A percentile compares a stretch with the other conserved stretches of the same genome.
Conservation (phyloP, 2,113 vertebrate genomes). For the Cochlearius cochlearius region DNA sequence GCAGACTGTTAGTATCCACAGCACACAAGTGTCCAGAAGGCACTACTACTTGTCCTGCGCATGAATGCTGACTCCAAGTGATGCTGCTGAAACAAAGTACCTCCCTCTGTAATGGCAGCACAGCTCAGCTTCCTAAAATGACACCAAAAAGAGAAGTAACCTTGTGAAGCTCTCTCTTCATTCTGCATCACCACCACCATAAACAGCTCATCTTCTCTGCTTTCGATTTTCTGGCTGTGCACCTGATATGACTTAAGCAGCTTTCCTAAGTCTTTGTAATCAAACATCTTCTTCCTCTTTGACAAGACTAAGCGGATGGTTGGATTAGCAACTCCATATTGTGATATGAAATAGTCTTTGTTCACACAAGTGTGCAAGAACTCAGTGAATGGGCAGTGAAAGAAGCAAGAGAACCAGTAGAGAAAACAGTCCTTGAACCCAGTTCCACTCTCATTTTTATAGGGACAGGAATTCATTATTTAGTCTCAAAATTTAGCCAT, state of each 20-base stretch:
- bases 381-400: background rate
- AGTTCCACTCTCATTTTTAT: background rate
- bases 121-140: background rate
- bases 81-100: background rate
- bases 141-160: background rate
- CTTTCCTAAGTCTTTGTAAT: background rate
- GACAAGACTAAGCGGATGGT: background rate
- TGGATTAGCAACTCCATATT: background rate
- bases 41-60: background rate
- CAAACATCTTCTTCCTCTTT: background rate
- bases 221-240: background rate
- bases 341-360: background rate
- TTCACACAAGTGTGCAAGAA: background rate
- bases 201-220: background rate
- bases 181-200: background rate
- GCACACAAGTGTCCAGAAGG: background rate
- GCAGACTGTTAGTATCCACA: background rate
- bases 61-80: background rate
- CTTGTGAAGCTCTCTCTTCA: background rate
- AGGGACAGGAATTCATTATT: background rate
- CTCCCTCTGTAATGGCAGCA: background rate
- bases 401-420: background rate
- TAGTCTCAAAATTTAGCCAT: background rate
- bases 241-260: background rate
- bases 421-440: background rate